Percentiles rank a stretch among this genome's conserved stretches.
Evolutionary conservation across 1,140 invertebrate species (phyloP).

Genomic region (Drosophila rhopaloa): DNA sequence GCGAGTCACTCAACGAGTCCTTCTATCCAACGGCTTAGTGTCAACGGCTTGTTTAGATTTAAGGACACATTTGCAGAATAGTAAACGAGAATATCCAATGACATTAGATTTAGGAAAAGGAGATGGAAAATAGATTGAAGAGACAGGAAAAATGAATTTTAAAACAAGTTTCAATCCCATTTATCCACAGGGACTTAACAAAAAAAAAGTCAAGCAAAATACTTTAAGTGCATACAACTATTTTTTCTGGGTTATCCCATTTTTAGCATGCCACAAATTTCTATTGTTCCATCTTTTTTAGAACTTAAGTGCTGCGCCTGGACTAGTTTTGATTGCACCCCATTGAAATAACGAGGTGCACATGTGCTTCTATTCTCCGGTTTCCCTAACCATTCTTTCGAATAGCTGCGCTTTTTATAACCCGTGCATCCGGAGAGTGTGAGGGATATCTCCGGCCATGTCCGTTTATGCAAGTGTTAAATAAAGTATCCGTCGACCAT

Average conservation of each 20-base stretch:
- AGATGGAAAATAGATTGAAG: conserved; percentile 26
- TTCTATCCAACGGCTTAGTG: conserved; percentile 61
- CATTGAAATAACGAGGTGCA: conserved; percentile 47
- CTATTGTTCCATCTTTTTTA: conserved; percentile 35
- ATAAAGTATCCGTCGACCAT: conserved; percentile 58
- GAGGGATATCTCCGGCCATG: conserved; percentile 21
- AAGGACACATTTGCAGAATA: conserved; percentile 50
- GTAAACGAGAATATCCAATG: conserved; percentile 42
- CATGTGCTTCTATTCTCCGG: conserved; percentile 29
- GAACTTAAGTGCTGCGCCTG: conserved; percentile 14
- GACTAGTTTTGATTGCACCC: conserved; percentile 38
- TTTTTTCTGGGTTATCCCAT: background rate
- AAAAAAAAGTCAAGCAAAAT: background rate
- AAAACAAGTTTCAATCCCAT: conserved; percentile 15
- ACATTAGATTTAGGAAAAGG: conserved; percentile 51
- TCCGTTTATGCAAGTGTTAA: conserved; percentile 65
- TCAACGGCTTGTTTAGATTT: conserved; percentile 75
- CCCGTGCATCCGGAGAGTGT: conserved; percentile 4
- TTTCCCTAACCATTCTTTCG: conserved; percentile 18
- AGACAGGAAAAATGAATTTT: background rate
- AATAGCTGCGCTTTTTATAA: conserved; percentile 30
- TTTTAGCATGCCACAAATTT: conserved; percentile 26
- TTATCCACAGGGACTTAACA: background rate
- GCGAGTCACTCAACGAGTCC: conserved; percentile 38
- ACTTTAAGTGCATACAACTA: background rate